Percentiles rank a stretch among this genome's conserved stretches.
Conservation (phyloP, 2,113 vertebrate species). For the Hippocampus zosterae region DNA sequence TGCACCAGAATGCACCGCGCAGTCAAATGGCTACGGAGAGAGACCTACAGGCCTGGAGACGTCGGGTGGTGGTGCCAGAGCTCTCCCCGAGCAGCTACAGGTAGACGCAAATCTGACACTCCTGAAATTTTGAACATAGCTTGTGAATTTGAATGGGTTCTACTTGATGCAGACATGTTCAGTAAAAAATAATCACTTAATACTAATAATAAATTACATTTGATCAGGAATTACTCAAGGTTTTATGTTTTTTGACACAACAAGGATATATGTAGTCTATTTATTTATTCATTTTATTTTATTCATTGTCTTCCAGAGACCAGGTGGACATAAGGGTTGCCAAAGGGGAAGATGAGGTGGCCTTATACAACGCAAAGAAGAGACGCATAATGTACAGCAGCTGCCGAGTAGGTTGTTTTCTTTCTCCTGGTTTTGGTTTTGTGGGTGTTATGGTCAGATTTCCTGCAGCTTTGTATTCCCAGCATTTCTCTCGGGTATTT, state of each 20-base stretch:
- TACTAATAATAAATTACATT: too few relatives aligned
- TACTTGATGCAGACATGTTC: neutral
- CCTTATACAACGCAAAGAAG: constrained; percentile 80
- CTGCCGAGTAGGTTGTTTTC: constrained; percentile 61
- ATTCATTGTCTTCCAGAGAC: constrained; percentile 61
- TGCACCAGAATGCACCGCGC: constrained; percentile 93
- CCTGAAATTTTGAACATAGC: neutral
- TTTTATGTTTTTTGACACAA: too few relatives aligned
- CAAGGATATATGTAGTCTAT: too few relatives aligned
- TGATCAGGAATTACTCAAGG: too few relatives aligned
- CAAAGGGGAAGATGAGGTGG: constrained; percentile 88
- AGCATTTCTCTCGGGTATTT: neutral
- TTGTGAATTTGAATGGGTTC: neutral
- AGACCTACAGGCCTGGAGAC: constrained; percentile 91
- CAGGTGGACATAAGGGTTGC: constrained; percentile 79
- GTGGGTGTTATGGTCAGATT: neutral
- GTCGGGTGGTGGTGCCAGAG: constrained; percentile 91
- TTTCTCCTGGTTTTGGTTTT: neutral
- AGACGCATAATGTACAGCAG: constrained; percentile 72
- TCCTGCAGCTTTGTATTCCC: neutral
- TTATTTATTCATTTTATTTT: too few relatives aligned
- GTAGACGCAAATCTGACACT: constrained; percentile 56
- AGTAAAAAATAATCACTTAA: too few relatives aligned
- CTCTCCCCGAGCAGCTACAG: constrained; percentile 76
- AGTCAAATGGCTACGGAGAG: constrained; percentile 94